Conservation (phyloP, 1,140 invertebrate genomes). For the Antheraea mylitta region DNA sequence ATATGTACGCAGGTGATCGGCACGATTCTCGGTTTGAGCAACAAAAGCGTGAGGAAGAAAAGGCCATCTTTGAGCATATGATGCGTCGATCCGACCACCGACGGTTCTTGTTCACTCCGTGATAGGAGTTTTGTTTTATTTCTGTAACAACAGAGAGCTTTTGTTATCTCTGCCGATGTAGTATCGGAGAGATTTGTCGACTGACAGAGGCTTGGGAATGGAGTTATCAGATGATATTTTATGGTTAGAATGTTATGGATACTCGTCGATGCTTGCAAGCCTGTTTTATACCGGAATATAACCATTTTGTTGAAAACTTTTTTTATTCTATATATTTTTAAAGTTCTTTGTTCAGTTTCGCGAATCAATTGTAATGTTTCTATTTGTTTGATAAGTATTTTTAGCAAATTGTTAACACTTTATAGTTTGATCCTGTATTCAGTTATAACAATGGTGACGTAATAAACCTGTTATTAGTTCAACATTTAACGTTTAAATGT, state of each 20-base stretch:
- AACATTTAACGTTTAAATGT: too few species aligned
- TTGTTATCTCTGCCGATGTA: constrained; percentile 35
- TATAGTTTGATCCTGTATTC: neutral
- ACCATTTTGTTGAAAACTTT: neutral
- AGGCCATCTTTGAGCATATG: constrained; percentile 87
- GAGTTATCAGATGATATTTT: constrained; percentile 19
- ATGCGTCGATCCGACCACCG: constrained; percentile 31
- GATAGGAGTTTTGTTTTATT: constrained; percentile 64
- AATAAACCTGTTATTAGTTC: neutral
- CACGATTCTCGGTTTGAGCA: constrained; percentile 87
- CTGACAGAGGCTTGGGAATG: constrained; percentile 21
- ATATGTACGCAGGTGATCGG: constrained; percentile 80
- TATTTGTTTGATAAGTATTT: neutral
- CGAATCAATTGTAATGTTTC: neutral
- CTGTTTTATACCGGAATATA: neutral
- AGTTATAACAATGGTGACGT: neutral
- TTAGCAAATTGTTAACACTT: neutral
- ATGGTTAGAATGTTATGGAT: constrained; percentile 10
- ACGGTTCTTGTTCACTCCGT: constrained; percentile 59
- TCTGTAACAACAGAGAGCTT: constrained; percentile 47
- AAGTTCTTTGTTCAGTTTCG: neutral
- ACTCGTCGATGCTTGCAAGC: constrained; percentile 4
- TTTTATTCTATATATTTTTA: neutral
- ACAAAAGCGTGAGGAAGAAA: constrained; percentile 86
- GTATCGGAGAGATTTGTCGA: constrained; percentile 36